Evolutionary conservation across 2,888 invertebrate species (phyloP), one percentile per base, ranked within the genome.

Genomic region (Papilio gigon): DNA sequence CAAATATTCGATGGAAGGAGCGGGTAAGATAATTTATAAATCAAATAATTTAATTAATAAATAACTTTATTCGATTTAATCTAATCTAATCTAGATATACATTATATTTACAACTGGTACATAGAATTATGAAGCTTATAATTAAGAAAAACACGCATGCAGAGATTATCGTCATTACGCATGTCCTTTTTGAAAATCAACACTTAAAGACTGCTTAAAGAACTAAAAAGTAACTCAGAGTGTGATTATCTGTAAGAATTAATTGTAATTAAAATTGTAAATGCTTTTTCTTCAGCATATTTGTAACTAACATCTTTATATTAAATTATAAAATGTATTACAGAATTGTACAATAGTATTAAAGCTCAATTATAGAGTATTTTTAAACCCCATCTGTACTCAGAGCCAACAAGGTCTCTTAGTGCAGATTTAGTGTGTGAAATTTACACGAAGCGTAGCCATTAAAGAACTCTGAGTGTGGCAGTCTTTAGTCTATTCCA

Each of bases 1-100:
- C 88, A 99, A 98, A 87, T 99, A 98, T 83, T 95, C 96, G 5
- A 94, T 95, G 81, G 98, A 98, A 84, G 97, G 97, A 71, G 96
- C 97, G 81, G 97, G 98, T 97, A 88, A 93, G 30, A 27, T 30
- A n/a, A n/a, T n/a, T n/a, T n/a, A n/a, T n/a, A 30, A 30, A 17
- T 56, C 30, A 71, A 74, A 74, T 79, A 81, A 83, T 81, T 79
- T 78, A 75, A 70, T 78, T 77, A 81, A 85, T 72, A 87, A 78
- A 83, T 76, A 77, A 73, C 37, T 81, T 81, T 80, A 80, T 79
- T 81, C 80, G 80, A 75, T 83, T 85, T 86, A 87, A 69, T 75
- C 83, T 89, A 86, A 77, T 80, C 84, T 86, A 83, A 88, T 75
- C 76, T 83, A 80, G 78, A 78, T 80, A 77, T 80, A 78, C 65